phyloP scores from a whole-genome alignment of 1,140 invertebrate species.

The Psilanteris sp. region DNA sequence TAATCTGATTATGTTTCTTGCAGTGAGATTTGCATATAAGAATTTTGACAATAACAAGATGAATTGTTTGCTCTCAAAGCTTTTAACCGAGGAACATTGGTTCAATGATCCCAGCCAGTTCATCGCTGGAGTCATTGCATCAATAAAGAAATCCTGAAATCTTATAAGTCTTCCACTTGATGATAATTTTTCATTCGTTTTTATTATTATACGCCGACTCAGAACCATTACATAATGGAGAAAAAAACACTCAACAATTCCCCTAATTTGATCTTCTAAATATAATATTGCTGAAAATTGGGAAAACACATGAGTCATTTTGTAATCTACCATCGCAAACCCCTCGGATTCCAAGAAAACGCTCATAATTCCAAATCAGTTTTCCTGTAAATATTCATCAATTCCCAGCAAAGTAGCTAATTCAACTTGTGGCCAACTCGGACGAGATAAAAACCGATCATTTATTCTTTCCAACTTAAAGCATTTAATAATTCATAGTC shows the following conservation, averaged over 20 bases:
- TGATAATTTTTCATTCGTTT: constrained; percentile 1
- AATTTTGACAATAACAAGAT: too few species aligned
- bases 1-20: too few species aligned
- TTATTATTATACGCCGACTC: neutral
- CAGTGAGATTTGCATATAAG: too few species aligned
- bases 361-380: constrained; percentile 5
- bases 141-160: constrained; percentile 5
- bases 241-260: neutral
- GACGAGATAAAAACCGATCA: too few species aligned
- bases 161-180: neutral
- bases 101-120: too few species aligned
- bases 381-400: neutral
- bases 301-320: constrained; percentile 2
- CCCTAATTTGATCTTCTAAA: constrained; percentile 3
- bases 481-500: too few species aligned
- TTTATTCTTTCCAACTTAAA: too few species aligned
- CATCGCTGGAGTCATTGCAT: constrained; percentile 5
- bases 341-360: neutral
- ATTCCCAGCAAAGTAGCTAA: neutral
- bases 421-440: neutral
- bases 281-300: constrained; percentile 5
- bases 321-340: neutral
- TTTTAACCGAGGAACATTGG: too few species aligned
- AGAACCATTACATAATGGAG: neutral
- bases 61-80: too few species aligned